phyloP scores from a whole-genome alignment of 2,113 vertebrate species.

The Psilopogon haemacephalus region DNA sequence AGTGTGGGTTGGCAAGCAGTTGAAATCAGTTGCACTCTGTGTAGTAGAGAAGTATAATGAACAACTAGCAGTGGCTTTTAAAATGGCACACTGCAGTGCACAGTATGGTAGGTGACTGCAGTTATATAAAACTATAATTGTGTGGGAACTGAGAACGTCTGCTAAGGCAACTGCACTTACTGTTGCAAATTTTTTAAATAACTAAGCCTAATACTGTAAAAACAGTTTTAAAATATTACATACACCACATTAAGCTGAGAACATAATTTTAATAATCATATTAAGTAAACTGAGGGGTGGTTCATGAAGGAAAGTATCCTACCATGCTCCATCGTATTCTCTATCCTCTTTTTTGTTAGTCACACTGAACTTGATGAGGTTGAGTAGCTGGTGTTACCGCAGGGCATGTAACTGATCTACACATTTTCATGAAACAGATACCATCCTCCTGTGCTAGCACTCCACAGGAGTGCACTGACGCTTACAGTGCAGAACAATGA shows the following conservation, averaged over 20 bases:
- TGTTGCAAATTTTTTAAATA: neutral
- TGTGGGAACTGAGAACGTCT: constrained; percentile 31
- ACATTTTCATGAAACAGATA: constrained; percentile 19
- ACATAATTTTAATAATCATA: neutral
- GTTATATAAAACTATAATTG: constrained; percentile 1
- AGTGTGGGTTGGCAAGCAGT: neutral
- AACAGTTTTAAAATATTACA: neutral
- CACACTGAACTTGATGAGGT: neutral
- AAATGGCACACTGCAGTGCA: neutral
- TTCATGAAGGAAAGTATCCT: neutral
- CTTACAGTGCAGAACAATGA: neutral
- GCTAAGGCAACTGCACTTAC: neutral
- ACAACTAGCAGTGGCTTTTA: neutral
- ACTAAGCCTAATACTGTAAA: neutral
- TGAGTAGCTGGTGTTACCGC: neutral
- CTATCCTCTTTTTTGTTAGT: neutral
- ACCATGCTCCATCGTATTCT: neutral
- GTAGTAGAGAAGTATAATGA: neutral
- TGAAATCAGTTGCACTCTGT: neutral
- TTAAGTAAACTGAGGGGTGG: neutral
- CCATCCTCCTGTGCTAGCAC: neutral
- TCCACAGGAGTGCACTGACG: neutral
- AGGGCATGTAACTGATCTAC: constrained; percentile 11
- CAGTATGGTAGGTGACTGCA: neutral
- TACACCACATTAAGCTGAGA: neutral